Conservation (phyloP, 2,888 invertebrate genomes). For the Yponomeuta sedellus region DNA sequence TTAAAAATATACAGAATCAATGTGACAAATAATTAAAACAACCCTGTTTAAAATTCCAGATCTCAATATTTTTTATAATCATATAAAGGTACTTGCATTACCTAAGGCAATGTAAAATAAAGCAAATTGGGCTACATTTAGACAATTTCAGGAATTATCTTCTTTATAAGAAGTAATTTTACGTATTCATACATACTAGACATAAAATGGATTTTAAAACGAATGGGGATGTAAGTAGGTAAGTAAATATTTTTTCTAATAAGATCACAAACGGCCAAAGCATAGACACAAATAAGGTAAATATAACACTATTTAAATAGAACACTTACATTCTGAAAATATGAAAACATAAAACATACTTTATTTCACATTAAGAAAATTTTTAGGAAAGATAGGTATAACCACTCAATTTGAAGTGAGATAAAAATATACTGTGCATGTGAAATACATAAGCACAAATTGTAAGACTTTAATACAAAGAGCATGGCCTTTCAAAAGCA, state of each 20-base stretch:
- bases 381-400: not conserved
- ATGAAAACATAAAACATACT: not conserved
- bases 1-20: no score
- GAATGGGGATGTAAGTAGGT: not conserved
- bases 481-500: not conserved
- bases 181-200: slow-evolving; percentile 6
- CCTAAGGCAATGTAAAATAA: not conserved
- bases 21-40: no score
- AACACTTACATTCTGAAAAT: not conserved
- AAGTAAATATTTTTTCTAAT: not conserved
- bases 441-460: not conserved
- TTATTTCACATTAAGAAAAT: not conserved
- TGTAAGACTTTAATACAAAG: not conserved
- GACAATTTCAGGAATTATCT: not conserved
- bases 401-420: not conserved
- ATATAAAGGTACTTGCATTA: no score
- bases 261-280: slow-evolving; percentile 7
- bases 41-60: no score
- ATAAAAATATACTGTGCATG: not conserved
- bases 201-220: slow-evolving; percentile 9
- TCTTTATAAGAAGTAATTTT: slow-evolving; percentile 7
- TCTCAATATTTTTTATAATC: no score
- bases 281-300: not conserved
- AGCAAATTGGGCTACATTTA: not conserved
- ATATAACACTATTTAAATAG: slow-evolving; percentile 1